phyloP scores from a whole-genome alignment of 2,888 invertebrate species.

The Zygaena filipendulae region DNA sequence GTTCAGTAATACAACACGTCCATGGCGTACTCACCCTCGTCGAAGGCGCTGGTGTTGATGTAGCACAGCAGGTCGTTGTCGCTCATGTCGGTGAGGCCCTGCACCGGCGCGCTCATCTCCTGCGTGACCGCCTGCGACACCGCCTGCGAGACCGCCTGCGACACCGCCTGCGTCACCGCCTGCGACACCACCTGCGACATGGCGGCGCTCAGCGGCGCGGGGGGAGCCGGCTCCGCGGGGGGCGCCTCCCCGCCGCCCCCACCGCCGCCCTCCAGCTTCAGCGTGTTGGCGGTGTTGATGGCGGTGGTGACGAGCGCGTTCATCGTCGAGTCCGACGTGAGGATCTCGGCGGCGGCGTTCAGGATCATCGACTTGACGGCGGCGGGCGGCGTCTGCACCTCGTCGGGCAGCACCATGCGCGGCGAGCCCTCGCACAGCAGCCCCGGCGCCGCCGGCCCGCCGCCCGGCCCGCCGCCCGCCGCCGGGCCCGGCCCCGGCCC shows the following conservation, averaged over 20 bases:
- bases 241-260: constrained; percentile 26
- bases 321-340: constrained; percentile 72
- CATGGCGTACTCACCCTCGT: constrained; percentile 73
- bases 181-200: constrained; percentile 65
- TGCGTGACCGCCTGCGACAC: constrained; percentile 59
- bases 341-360: constrained; percentile 77
- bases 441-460: constrained; percentile 70
- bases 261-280: constrained; percentile 40
- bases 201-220: constrained; percentile 41
- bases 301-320: constrained; percentile 65
- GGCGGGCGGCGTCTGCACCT: constrained; percentile 66
- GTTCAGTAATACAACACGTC: constrained; percentile 29
- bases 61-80: constrained; percentile 89
- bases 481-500: constrained; percentile 55
- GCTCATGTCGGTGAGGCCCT: constrained; percentile 84
- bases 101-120: constrained; percentile 71
- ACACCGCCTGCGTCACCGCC: constrained; percentile 56
- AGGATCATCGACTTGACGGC: constrained; percentile 81
- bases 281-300: constrained; percentile 59
- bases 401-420: constrained; percentile 28
- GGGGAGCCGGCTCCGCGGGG: constrained; percentile 38
- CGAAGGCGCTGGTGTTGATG: constrained; percentile 91
- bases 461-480: constrained; percentile 28
- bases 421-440: constrained; percentile 49
- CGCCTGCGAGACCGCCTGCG: constrained; percentile 57